Percentiles rank a stretch among this genome's conserved stretches.
phyloP scores from a whole-genome alignment of 2,888 invertebrate species.

The Acheta domesticus region DNA sequence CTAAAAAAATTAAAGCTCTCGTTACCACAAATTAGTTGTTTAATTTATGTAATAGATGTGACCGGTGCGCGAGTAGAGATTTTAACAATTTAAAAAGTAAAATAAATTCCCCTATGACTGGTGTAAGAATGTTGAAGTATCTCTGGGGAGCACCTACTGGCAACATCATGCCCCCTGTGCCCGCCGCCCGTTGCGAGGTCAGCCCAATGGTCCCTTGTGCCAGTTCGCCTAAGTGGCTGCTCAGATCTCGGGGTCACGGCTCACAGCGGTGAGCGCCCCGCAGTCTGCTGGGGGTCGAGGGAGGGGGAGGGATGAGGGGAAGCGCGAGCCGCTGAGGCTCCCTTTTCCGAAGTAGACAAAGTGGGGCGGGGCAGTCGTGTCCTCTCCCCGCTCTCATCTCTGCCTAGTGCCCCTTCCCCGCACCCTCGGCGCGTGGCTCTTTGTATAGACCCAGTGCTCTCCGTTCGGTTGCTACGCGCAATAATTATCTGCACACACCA shows the following conservation, averaged over 20 bases:
- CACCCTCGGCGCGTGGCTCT: background rate
- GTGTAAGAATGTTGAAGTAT: too few species aligned
- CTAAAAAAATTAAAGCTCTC: too few species aligned
- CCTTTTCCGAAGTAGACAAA: background rate
- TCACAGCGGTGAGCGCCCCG: background rate
- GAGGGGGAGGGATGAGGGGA: background rate
- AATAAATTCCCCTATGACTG: too few species aligned
- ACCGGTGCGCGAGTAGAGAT: too few species aligned
- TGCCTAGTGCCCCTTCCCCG: background rate
- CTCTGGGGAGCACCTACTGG: too few species aligned
- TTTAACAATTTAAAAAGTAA: too few species aligned
- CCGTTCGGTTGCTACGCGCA: background rate
- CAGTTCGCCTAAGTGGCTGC: background rate
- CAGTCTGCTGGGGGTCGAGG: background rate
- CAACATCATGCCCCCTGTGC: background rate
- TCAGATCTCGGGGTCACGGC: background rate
- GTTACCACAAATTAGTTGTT: too few species aligned
- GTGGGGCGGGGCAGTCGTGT: slow-evolving; percentile 4
- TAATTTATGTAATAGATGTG: too few species aligned
- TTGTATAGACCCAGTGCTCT: background rate
- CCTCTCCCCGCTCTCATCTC: slow-evolving; percentile 3
- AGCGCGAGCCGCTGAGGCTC: background rate
- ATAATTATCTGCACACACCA: background rate
- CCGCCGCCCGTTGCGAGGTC: background rate
- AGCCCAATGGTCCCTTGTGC: background rate